phyloP scores from a whole-genome alignment of 1,140 invertebrate species.

The Drosophila hydei region DNA sequence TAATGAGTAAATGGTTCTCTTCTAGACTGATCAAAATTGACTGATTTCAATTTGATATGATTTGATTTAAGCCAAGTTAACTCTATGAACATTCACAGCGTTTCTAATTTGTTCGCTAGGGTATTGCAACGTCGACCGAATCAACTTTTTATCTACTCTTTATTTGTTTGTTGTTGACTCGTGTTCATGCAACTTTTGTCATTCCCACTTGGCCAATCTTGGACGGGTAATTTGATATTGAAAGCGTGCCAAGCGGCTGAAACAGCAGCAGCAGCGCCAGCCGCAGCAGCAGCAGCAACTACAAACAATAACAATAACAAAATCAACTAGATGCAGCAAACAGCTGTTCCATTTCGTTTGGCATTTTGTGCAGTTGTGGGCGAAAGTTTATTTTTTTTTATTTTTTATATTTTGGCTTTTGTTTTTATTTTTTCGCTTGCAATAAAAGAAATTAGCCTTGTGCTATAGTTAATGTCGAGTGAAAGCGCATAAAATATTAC shows the following conservation, averaged over 20 bases:
- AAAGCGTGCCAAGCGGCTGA: conserved; percentile 65
- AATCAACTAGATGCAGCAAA: conserved; percentile 30
- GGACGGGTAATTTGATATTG: conserved; percentile 72
- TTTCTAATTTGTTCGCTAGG: no score
- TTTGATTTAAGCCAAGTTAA: no score
- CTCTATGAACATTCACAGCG: no score
- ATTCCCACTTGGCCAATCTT: conserved; percentile 57
- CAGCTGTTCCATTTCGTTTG: conserved; percentile 78
- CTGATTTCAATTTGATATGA: no score
- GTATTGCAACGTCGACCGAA: background rate
- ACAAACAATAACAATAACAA: conserved; percentile 20
- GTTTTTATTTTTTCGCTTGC: conserved; percentile 38
- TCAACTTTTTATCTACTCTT: conserved; percentile 4
- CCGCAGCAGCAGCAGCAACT: conserved; percentile 17
- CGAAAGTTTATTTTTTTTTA: conserved; percentile 60
- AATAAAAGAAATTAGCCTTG: conserved; percentile 50
- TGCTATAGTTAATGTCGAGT: conserved; percentile 40
- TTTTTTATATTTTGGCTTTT: conserved; percentile 31
- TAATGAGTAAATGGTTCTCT: no score
- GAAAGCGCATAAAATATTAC: conserved; percentile 62
- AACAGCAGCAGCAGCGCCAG: conserved; percentile 21
- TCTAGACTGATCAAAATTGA: no score
- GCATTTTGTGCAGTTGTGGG: conserved; percentile 64
- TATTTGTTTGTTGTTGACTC: conserved; percentile 18
- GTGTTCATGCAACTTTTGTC: conserved; percentile 48